These are phyloP conservation scores for Villa cingulata DNA, from an alignment of 2,888 invertebrate genomes.

Conservation along the genomic window DNA sequence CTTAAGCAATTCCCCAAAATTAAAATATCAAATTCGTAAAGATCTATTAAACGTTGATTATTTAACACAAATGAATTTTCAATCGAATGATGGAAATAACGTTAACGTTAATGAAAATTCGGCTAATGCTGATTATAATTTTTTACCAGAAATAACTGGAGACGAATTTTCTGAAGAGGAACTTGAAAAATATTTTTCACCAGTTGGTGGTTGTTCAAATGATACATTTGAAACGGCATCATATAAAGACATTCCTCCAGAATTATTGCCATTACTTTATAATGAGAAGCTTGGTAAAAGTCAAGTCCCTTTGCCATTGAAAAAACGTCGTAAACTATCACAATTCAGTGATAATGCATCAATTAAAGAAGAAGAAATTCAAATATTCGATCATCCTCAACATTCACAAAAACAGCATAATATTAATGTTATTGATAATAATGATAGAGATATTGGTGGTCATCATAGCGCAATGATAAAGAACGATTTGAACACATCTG, in stretches of 20 bases:
- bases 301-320: constrained; percentile 13
- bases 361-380: constrained; percentile 11
- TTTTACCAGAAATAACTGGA: background rate
- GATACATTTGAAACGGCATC: background rate
- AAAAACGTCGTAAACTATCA: constrained; percentile 14
- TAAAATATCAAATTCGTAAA: background rate
- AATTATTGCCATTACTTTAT: background rate
- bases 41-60: background rate
- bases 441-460: background rate
- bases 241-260: background rate
- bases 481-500: background rate
- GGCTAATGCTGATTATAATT: constrained; percentile 2
- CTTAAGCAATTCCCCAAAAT: constrained; percentile 7
- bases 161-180: constrained; percentile 1
- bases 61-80: background rate
- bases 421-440: background rate
- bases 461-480: background rate
- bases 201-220: background rate
- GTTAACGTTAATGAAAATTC: background rate
- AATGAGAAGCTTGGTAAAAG: constrained; percentile 2
- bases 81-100: background rate
- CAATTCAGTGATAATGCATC: constrained; percentile 9
- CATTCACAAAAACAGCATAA: no score
- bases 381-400: background rate
- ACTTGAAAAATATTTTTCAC: constrained; percentile 1